phyloP scores from a whole-genome alignment of 2,113 vertebrate species.

The Rhea americana region DNA sequence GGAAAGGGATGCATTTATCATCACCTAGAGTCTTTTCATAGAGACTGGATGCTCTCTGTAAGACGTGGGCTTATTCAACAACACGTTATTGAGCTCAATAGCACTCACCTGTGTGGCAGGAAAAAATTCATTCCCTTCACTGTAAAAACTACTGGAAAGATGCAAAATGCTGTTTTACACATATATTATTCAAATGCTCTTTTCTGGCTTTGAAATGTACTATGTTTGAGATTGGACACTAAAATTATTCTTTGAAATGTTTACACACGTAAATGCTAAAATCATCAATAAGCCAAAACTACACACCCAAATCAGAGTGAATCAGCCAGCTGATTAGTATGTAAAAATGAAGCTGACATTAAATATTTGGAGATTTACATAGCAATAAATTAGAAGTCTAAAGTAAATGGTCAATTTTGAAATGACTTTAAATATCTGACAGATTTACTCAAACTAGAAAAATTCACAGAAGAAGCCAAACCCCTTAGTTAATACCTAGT shows the following conservation, averaged over 20 bases:
- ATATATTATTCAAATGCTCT: constrained; percentile 34
- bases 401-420: constrained; percentile 22
- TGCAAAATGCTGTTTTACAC: constrained; percentile 1
- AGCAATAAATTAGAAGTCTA: constrained; percentile 42
- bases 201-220: constrained; percentile 6
- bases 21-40: constrained; percentile 62
- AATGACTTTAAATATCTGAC: background rate
- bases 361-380: constrained; percentile 43
- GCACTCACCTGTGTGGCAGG: constrained; percentile 31
- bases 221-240: constrained; percentile 17
- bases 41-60: constrained; percentile 51
- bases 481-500: background rate
- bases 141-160: background rate
- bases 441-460: background rate
- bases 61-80: constrained; percentile 48
- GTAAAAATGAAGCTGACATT: constrained; percentile 28
- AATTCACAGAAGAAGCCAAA: background rate
- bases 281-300: constrained; percentile 31
- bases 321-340: constrained; percentile 21
- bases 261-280: constrained; percentile 36
- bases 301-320: constrained; percentile 23
- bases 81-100: constrained; percentile 49
- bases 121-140: constrained; percentile 31
- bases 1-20: constrained; percentile 62
- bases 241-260: constrained; percentile 31